Evolutionary conservation across 2,888 invertebrate species (phyloP).

Genomic region (Maniola hyperantus): DNA sequence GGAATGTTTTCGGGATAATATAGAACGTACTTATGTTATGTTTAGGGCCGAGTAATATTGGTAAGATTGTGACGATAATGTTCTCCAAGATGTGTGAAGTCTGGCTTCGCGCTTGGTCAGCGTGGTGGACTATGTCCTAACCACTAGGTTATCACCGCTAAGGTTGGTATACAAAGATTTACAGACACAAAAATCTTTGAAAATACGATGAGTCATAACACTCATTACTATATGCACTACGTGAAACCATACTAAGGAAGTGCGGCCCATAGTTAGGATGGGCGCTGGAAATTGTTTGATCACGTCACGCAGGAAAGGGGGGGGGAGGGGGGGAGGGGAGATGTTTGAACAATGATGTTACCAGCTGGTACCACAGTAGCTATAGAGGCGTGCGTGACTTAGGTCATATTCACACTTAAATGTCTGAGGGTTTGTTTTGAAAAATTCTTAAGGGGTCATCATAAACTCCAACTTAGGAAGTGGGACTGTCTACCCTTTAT

Average conservation of each 20-base stretch:
- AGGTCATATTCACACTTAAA: background rate
- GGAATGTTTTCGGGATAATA: no score
- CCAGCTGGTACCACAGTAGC: conserved; percentile 40
- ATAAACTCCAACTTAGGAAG: no score
- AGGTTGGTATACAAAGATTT: background rate
- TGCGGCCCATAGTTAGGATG: conserved; percentile 25
- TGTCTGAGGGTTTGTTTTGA: background rate
- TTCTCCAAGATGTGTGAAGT: no score
- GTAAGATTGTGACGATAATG: no score
- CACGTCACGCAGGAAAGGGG: conserved; percentile 38
- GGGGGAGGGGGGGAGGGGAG: no score
- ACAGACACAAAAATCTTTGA: conserved; percentile 51
- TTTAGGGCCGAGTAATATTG: no score
- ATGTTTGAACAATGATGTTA: conserved; percentile 44
- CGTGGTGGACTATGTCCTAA: no score
- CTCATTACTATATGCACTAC: conserved; percentile 1
- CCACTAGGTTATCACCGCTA: no score
- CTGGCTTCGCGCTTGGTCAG: no score
- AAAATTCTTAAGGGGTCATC: no score
- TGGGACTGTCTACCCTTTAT: no score
- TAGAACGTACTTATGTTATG: no score
- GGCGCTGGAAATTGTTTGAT: conserved; percentile 30
- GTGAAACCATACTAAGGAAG: conserved; percentile 23
- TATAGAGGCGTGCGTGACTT: background rate
- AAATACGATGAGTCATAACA: conserved; percentile 8